Percentiles rank a stretch among this genome's conserved stretches.
These are phyloP conservation scores for Eucidaris tribuloides DNA, from an alignment of 35 echinoderm and acorn worm genomes.

Conservation along the genomic window DNA sequence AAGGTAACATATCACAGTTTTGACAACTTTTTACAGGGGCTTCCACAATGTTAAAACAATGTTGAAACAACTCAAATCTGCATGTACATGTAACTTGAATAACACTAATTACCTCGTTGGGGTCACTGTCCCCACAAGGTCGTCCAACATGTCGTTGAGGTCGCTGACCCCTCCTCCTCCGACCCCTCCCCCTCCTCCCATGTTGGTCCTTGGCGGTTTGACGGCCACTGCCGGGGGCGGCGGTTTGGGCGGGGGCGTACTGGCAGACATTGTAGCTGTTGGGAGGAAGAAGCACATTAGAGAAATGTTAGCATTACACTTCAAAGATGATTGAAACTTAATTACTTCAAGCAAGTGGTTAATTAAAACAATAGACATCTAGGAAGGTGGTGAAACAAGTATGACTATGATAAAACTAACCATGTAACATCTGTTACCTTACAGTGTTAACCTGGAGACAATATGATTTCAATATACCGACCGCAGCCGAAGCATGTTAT, in stretches of 20 bases:
- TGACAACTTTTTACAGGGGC: background rate
- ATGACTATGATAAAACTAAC: background rate
- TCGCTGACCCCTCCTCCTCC: background rate
- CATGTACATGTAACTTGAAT: background rate
- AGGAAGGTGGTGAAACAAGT: background rate
- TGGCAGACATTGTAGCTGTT: constrained; percentile 6
- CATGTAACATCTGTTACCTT: background rate
- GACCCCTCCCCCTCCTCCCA: constrained; percentile 8
- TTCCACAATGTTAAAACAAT: background rate
- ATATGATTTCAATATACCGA: too few relatives aligned
- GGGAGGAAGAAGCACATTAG: too few relatives aligned
- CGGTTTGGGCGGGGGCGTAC: constrained; percentile 41
- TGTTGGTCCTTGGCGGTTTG: background rate
- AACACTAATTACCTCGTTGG: background rate
- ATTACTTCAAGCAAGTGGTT: background rate
- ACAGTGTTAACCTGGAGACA: too few relatives aligned
- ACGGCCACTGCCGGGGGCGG: constrained; percentile 62
- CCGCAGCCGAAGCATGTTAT: too few relatives aligned
- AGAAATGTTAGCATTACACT: background rate
- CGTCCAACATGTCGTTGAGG: constrained; percentile 17
- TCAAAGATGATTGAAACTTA: background rate
- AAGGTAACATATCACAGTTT: background rate
- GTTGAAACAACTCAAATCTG: background rate
- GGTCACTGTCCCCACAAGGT: constrained; percentile 7
- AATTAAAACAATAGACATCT: background rate